These are phyloP conservation scores for Cydia amplana DNA, from an alignment of 1,140 invertebrate species.

Conservation along the genomic window DNA sequence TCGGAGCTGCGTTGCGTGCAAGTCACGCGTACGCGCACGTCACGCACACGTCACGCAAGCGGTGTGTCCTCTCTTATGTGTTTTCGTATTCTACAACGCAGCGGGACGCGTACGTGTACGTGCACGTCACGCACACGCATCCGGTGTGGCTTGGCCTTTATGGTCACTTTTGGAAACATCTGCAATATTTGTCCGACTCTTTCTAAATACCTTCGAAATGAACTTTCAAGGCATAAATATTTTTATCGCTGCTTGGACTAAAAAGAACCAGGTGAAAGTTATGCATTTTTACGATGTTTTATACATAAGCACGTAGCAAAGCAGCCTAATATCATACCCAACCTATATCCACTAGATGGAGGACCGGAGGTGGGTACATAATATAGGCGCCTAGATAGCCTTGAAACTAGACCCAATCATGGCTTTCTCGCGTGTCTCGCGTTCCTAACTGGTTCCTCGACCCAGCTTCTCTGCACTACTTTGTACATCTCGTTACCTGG, in stretches of 20 bases:
- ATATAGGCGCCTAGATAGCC: neutral
- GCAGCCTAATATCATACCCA: neutral
- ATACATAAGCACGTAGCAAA: neutral
- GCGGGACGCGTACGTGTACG: no score
- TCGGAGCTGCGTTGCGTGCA: no score
- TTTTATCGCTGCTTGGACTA: neutral
- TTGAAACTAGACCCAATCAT: conserved; percentile 3
- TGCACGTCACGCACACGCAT: no score
- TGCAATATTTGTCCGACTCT: no score
- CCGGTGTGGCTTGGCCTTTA: no score
- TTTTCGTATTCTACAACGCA: no score
- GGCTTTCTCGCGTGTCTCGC: conserved; percentile 16
- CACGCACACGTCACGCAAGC: no score
- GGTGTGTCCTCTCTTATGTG: no score
- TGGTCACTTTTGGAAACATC: no score
- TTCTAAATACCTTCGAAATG: no score
- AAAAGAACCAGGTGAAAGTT: neutral
- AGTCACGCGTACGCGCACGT: no score
- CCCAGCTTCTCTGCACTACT: conserved; percentile 18
- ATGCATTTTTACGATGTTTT: neutral
- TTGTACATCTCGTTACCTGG: neutral
- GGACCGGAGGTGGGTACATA: neutral
- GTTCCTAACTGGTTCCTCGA: conserved; percentile 9
- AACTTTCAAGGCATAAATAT: no score
- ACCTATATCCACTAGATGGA: neutral